These are phyloP conservation scores for Microchirus variegatus DNA, from an alignment of 2,797 vertebrate species.

Conservation along the genomic window DNA sequence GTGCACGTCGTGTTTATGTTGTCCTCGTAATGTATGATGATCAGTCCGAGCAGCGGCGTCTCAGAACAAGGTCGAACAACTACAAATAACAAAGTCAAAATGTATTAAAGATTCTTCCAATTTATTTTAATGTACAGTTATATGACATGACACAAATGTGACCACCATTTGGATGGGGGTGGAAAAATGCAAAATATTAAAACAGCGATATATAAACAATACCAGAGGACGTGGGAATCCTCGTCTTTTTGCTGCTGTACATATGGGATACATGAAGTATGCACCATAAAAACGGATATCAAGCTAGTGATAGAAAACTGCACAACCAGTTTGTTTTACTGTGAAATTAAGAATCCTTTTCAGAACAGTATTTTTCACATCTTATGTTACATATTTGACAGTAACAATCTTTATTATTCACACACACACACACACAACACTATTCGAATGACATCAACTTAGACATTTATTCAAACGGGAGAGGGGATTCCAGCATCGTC, in stretches of 20 bases:
- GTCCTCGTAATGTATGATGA: not conserved
- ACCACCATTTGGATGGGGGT: constrained; percentile 74
- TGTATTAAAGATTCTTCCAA: constrained; percentile 96
- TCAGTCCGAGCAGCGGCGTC: not conserved
- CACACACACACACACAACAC: constrained; percentile 57
- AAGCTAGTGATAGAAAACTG: constrained; percentile 78
- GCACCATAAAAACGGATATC: constrained; percentile 74
- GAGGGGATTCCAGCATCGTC: constrained; percentile 55
- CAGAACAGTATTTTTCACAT: constrained; percentile 79
- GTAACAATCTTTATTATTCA: constrained; percentile 75
- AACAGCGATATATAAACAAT: constrained; percentile 80
- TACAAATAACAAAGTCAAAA: constrained; percentile 65
- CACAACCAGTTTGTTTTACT: constrained; percentile 75
- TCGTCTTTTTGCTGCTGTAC: constrained; percentile 68
- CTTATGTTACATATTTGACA: constrained; percentile 82
- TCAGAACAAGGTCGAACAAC: constrained; percentile 2
- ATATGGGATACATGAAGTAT: constrained; percentile 73
- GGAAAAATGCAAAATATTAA: constrained; percentile 76
- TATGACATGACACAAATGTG: constrained; percentile 89
- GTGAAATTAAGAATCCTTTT: constrained; percentile 70
- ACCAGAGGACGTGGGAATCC: constrained; percentile 56
- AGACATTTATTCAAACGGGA: constrained; percentile 62
- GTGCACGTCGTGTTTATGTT: constrained; percentile 42
- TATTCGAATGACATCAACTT: constrained; percentile 75
- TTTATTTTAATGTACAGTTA: constrained; percentile 98